Evolutionary conservation across 53 echinoderm and acorn worm genomes (phyloP).

Genomic region (Mesocentrotus franciscanus): DNA sequence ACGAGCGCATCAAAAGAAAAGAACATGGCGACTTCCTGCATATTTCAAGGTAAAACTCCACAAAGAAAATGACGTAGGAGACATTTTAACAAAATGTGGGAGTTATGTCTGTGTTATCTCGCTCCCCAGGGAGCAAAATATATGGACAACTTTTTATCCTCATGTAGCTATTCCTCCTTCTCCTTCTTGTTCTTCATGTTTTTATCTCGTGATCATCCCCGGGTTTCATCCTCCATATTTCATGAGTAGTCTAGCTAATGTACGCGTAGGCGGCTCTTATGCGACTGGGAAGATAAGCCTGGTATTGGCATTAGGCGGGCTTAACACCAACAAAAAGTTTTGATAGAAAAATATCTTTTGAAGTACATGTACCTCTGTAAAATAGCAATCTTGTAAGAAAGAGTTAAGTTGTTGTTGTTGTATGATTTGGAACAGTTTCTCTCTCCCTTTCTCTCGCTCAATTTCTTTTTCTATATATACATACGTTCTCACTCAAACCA

Average conservation of each 20-base stretch:
- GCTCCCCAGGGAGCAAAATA: not conserved
- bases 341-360: not conserved
- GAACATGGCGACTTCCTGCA: not conserved
- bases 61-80: not conserved
- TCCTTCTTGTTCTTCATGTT: not conserved
- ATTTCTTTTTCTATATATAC: not conserved
- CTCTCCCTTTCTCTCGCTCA: not conserved
- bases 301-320: not conserved
- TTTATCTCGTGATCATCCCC: slow-evolving; percentile 11
- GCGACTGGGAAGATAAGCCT: not conserved
- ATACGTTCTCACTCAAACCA: too few relatives aligned
- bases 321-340: not conserved
- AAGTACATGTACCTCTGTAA: not conserved
- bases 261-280: not conserved
- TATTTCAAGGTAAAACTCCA: not conserved
- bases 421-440: not conserved
- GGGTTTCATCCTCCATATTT: slow-evolving; percentile 30
- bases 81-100: not conserved
- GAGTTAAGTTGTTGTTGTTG: not conserved
- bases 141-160: not conserved
- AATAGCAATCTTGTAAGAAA: not conserved
- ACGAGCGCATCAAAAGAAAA: not conserved
- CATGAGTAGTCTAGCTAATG: slow-evolving; percentile 28
- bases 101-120: not conserved
- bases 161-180: not conserved